Evolutionary conservation across 2,888 invertebrate genomes (phyloP).

Genomic region (Rhamnusium bicolor): DNA sequence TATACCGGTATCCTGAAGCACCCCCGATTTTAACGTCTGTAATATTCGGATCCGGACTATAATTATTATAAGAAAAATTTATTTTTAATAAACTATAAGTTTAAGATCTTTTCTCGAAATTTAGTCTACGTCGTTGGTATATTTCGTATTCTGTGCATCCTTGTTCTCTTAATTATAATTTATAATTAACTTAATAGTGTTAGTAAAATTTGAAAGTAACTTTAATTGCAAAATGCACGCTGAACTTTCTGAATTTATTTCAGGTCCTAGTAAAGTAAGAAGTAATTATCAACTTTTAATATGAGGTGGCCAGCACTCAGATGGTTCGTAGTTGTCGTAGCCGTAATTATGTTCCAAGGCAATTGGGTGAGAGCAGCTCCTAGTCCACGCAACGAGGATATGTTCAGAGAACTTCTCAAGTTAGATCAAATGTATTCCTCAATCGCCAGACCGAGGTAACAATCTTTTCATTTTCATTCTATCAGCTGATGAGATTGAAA

Average conservation of each 20-base stretch:
- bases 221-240: no score
- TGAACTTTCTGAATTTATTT: background rate
- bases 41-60: no score
- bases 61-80: no score
- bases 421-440: slow-evolving; percentile 62
- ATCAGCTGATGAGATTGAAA: background rate
- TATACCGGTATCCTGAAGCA: no score
- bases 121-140: no score
- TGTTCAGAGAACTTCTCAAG: slow-evolving; percentile 60
- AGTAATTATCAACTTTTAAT: slow-evolving; percentile 26
- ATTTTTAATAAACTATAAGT: no score
- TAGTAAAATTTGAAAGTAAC: no score
- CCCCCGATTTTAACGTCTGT: no score
- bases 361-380: slow-evolving; percentile 54
- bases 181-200: no score
- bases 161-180: no score
- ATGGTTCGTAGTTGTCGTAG: slow-evolving; percentile 61
- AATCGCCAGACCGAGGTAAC: slow-evolving; percentile 63
- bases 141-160: no score
- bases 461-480: background rate
- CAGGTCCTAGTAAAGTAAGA: slow-evolving; percentile 2
- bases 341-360: slow-evolving; percentile 55
- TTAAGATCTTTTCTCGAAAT: no score
- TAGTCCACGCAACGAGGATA: slow-evolving; percentile 58
- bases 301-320: slow-evolving; percentile 65